phyloP scores from a whole-genome alignment of 2,797 vertebrate genomes.

The Tauraco hartlaubi region DNA sequence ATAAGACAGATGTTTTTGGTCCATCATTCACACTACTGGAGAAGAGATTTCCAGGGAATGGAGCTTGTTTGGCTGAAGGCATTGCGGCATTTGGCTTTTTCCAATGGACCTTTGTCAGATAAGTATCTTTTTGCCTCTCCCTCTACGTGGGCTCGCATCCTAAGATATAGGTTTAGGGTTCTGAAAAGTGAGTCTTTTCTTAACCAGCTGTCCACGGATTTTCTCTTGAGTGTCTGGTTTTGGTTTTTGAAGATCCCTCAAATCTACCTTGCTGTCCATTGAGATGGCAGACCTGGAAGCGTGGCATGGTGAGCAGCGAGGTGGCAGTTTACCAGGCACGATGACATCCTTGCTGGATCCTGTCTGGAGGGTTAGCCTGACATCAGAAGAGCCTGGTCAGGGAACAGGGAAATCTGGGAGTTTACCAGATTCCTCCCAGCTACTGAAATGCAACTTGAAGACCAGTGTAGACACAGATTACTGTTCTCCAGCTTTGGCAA shows the following conservation, averaged over 20 bases:
- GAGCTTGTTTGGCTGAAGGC: background rate
- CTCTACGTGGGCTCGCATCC: background rate
- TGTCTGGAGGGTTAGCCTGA: background rate
- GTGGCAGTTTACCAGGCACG: background rate
- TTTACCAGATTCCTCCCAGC: background rate
- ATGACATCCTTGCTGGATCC: accelerated
- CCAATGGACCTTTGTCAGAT: background rate
- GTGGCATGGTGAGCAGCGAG: background rate
- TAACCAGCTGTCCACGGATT: background rate
- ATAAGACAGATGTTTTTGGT: background rate
- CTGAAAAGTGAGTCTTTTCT: background rate
- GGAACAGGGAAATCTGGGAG: background rate
- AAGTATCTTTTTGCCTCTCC: background rate
- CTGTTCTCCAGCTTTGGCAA: background rate
- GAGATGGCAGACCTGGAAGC: background rate
- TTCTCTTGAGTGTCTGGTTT: background rate
- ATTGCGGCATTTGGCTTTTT: background rate
- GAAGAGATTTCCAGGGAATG: background rate
- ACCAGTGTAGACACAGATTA: background rate
- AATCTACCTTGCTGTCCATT: background rate
- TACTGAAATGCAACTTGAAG: background rate
- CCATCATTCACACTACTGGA: background rate
- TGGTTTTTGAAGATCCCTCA: background rate
- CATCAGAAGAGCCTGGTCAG: background rate
- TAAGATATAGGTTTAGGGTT: background rate